Evolutionary conservation across 2,113 vertebrate species (phyloP).

Genomic region (Sander lucioperca): DNA sequence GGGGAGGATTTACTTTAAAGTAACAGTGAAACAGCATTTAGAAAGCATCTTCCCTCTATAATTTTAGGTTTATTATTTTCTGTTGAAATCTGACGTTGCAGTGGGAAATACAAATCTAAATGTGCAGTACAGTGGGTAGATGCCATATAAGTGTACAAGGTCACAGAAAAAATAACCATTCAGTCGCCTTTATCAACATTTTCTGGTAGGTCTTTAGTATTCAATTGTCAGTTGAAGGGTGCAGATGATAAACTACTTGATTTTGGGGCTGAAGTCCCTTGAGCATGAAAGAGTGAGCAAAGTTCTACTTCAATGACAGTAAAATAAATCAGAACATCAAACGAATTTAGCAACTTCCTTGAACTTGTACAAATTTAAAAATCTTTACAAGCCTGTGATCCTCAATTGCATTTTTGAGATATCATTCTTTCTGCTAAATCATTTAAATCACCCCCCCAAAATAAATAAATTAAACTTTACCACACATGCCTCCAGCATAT

Average conservation of each 20-base stretch:
- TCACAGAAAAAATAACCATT: background rate
- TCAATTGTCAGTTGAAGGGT: background rate
- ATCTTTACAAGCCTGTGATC: slow-evolving; percentile 39
- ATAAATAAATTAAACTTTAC: slow-evolving; percentile 8
- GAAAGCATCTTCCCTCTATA: background rate
- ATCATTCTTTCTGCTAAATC: slow-evolving; percentile 40
- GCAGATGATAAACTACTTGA: slow-evolving; percentile 13
- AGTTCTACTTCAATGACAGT: slow-evolving; percentile 6
- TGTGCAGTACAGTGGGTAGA: background rate
- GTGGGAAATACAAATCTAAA: background rate
- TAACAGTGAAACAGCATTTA: slow-evolving; percentile 8
- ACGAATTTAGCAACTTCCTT: slow-evolving; percentile 12
- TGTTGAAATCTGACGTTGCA: background rate
- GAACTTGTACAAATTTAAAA: slow-evolving; percentile 21
- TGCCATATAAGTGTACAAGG: background rate
- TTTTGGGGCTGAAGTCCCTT: slow-evolving; percentile 6
- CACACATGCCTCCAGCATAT: slow-evolving; percentile 29
- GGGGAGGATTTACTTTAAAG: background rate
- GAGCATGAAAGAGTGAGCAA: background rate
- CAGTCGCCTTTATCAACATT: background rate
- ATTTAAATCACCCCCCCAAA: slow-evolving; percentile 47
- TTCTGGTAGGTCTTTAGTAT: background rate
- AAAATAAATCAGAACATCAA: slow-evolving; percentile 27
- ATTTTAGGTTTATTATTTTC: background rate
- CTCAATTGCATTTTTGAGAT: slow-evolving; percentile 41